Evolutionary conservation across 2,797 vertebrate species (phyloP).

Genomic region (Salmo trutta): DNA sequence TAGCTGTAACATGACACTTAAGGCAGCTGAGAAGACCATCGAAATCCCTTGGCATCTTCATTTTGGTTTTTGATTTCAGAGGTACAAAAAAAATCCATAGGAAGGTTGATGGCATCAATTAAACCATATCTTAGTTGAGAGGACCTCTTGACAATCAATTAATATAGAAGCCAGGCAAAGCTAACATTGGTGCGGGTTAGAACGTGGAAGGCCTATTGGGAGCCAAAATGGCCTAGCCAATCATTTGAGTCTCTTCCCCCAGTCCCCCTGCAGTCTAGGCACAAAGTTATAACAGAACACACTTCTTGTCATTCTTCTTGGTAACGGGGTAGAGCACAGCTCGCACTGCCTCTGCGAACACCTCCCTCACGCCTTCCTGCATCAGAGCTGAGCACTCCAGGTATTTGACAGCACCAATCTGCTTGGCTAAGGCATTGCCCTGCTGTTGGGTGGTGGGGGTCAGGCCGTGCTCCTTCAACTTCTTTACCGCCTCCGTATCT

Average conservation of each 20-base stretch:
- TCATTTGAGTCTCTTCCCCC: slow-evolving; percentile 11
- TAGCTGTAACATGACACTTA: not conserved
- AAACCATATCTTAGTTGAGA: slow-evolving; percentile 9
- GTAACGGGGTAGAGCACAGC: slow-evolving; percentile 80
- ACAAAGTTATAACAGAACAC: slow-evolving; percentile 74
- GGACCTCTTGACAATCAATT: not conserved
- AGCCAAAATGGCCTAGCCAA: slow-evolving; percentile 13
- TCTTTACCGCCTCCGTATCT: slow-evolving; percentile 78
- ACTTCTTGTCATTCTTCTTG: slow-evolving; percentile 81
- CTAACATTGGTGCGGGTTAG: slow-evolving; percentile 6
- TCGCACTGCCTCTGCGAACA: slow-evolving; percentile 79
- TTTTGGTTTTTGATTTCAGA: slow-evolving; percentile 25
- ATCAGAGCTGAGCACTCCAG: slow-evolving; percentile 79
- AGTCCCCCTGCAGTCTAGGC: slow-evolving; percentile 21
- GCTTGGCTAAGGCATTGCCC: slow-evolving; percentile 75
- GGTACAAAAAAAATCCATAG: slow-evolving; percentile 7
- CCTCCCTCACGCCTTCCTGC: slow-evolving; percentile 78
- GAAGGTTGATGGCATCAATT: slow-evolving; percentile 13
- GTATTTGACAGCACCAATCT: slow-evolving; percentile 81
- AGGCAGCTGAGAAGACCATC: not conserved
- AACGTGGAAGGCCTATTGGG: slow-evolving; percentile 13
- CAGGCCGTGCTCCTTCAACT: slow-evolving; percentile 81
- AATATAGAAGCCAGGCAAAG: slow-evolving; percentile 7
- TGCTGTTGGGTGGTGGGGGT: slow-evolving; percentile 78
- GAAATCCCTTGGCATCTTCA: slow-evolving; percentile 12